Base-by-base conservation (phyloP, 2,797 vertebrate genomes). In the Diglossa cyanea region DNA sequence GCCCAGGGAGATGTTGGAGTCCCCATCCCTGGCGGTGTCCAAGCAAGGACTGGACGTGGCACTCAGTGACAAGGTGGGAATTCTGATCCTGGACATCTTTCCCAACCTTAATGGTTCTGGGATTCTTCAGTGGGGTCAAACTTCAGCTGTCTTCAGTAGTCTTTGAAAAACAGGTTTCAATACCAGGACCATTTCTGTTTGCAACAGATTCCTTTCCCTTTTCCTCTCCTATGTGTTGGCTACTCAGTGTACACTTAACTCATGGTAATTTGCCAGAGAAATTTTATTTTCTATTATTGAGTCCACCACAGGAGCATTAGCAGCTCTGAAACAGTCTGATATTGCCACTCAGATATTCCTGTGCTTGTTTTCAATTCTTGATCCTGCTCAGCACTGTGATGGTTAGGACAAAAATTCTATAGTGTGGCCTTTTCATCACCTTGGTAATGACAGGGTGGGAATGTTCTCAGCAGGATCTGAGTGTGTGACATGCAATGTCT, bases 41-140 rank as follows among this genome's bases (percentile, higher is more conserved):
- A 21, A 44, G 48, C 6, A 11, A 68, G 42, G 23, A 6, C 13
- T 50, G 63, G 55, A 26, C 0, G 0, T 44, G 55, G 13, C 77
- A 28, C 40, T 61, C 31, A 35, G 30, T 4, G 40, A 16, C 47
- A 40, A 42, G 28, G 23, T n/a, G 48, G 63, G n/a, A 28, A 45
- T 44, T 88, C 45, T 53, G 45, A 39, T 33, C 53, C 17, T 45
- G 45, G n/a, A 13, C 16, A n/a, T 12, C 28, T 6, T 55, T 62
- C n/a, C n/a, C 40, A 48, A 0, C 11, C 12, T 33, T 13, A 26
- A 24, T 9, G 11, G 8, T 57, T 50, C 57, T 48, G 23, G 31
- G 42, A 62, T 37, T 54, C 15, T 63, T 40, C 73, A 48, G 24
- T 15, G 24, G 51, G 17, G 30, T 4, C 24, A 76, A 82, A 48